Conservation (phyloP, 2,888 invertebrate genomes). For the Ametastegia equiseti region DNA sequence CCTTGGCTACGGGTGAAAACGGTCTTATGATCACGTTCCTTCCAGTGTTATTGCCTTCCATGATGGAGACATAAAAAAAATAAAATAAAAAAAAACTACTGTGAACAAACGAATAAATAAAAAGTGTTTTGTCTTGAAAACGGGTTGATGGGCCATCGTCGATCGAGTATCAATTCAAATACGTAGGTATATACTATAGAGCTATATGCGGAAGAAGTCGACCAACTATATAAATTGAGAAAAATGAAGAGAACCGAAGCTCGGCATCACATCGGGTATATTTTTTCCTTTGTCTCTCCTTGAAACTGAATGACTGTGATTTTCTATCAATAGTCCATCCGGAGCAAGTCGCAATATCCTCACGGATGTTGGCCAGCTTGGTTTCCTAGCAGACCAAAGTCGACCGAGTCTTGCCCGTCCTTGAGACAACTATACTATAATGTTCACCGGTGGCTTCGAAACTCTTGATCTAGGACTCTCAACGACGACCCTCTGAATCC, state of each 20-base stretch:
- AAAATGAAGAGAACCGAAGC: not conserved
- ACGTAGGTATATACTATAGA: no score
- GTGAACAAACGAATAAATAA: not conserved
- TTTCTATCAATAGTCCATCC: conserved; percentile 29
- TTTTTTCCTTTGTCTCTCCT: conserved; percentile 9
- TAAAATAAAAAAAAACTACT: no score
- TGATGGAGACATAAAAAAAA: not conserved
- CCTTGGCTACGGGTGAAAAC: conserved; percentile 63
- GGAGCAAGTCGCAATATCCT: conserved; percentile 59
- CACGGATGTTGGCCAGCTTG: conserved; percentile 68
- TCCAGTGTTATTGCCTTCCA: not conserved
- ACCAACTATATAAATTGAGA: not conserved
- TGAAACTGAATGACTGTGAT: conserved; percentile 32
- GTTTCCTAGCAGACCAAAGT: conserved; percentile 69
- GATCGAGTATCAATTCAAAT: not conserved
- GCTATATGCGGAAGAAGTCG: not conserved
- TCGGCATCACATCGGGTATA: not conserved
- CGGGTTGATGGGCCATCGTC: not conserved
- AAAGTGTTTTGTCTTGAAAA: not conserved
- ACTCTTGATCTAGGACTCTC: conserved; percentile 8
- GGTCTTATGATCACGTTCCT: conserved; percentile 10
- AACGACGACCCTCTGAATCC: not conserved
- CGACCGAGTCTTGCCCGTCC: conserved; percentile 61
- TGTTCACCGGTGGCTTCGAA: conserved; percentile 8
- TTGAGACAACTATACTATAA: conserved; percentile 61